Base-by-base conservation (phyloP, 2,888 invertebrate genomes). In the Monopis laevigella region DNA sequence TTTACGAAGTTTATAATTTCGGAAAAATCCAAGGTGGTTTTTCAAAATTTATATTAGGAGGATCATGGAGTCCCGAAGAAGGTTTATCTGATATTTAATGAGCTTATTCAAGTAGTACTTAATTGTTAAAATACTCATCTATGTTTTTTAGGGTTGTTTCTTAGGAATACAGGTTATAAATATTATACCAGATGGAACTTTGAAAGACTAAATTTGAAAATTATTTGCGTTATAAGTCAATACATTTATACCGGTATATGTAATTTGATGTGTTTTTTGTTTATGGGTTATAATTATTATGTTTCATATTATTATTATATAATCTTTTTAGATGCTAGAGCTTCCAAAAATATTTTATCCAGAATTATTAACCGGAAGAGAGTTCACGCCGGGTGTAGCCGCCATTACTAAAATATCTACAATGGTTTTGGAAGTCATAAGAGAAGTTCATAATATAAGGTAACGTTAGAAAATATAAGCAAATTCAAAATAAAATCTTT, bases 101-200 rank as follows among this genome's bases (percentile, higher is more conserved):
- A n/a, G n/a, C n/a, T n/a, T n/a, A n/a, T n/a, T n/a, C n/a, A n/a
- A n/a, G n/a, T n/a, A n/a, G n/a, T n/a, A n/a, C n/a, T n/a, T n/a
- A n/a, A n/a, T n/a, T n/a, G n/a, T n/a, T n/a, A n/a, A 21, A 8
- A 8, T 21, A 21, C 24, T 21, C 24, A 21, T 21, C 8, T 7
- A 21, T 21, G 24, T 5, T 7, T 21, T 21, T 21, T 21, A 21
- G 8, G 24, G 24, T 7, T 21, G 5, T 21, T 21, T 21, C 8
- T 21, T 21, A 8, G 8, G 24, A 21, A 21, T 21, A 44, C 45
- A 24, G 29, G n/a, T 2, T 66, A 56, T 45, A 68, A 68, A 45
- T 71, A 63, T 40, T 65, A 65, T 28, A 46, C 56, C 11, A 46
- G 70, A 14, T 72, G 65, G 64, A 48, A 73, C 45, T 73, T 68